A percentile compares a stretch with the other conserved stretches of the same genome.
These are phyloP conservation scores for Oryzias sinensis DNA, from an alignment of 2,797 vertebrate species.

Conservation along the genomic window DNA sequence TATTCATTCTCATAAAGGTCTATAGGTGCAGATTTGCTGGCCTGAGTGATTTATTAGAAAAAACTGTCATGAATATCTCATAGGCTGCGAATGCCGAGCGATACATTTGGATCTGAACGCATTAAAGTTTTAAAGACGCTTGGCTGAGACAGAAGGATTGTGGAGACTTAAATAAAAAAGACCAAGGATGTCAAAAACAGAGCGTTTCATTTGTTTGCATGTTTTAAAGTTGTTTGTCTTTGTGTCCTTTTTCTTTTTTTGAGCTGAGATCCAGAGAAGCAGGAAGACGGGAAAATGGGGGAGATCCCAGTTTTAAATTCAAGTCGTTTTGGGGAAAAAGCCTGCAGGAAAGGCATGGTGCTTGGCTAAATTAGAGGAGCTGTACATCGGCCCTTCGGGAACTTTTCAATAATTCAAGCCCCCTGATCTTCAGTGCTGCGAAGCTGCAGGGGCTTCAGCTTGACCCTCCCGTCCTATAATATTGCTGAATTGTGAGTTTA, in stretches of 20 bases:
- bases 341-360: not conserved
- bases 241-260: not conserved
- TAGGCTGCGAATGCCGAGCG: conserved; percentile 65
- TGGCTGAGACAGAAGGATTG: conserved; percentile 26
- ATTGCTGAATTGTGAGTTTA: conserved; percentile 51
- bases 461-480: conserved; percentile 38
- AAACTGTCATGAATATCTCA: conserved; percentile 72
- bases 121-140: conserved; percentile 75
- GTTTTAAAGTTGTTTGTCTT: conserved; percentile 15
- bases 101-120: conserved; percentile 67
- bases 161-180: conserved; percentile 8
- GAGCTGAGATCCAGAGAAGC: not conserved
- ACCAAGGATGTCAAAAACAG: conserved; percentile 4
- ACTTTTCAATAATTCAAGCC: conserved; percentile 67
- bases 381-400: conserved; percentile 3
- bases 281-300: not conserved
- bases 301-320: not conserved
- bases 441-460: conserved; percentile 13
- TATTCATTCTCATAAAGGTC: conserved; percentile 64
- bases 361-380: conserved; percentile 9
- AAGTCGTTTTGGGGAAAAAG: not conserved
- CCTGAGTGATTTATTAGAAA: conserved; percentile 62
- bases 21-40: conserved; percentile 43
- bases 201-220: conserved; percentile 9
- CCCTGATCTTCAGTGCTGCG: conserved; percentile 42